Evolutionary conservation across 2,113 vertebrate genomes (phyloP).

Genomic region (Cheilinus undulatus): DNA sequence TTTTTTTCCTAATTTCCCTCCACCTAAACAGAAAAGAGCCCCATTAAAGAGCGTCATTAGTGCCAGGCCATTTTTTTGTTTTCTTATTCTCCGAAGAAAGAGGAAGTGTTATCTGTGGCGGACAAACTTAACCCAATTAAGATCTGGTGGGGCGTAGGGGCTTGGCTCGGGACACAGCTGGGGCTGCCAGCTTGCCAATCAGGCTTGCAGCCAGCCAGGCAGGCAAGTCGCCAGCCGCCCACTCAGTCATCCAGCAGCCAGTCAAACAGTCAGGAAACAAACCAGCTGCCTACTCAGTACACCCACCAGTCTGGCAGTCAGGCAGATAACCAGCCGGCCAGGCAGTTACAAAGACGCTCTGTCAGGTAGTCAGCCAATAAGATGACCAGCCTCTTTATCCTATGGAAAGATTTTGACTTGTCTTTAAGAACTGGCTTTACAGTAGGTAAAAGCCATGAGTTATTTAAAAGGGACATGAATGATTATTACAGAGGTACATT

Average conservation of each 20-base stretch:
- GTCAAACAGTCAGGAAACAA: conserved; percentile 45
- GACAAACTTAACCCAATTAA: conserved; percentile 90
- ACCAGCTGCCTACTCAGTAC: conserved; percentile 29
- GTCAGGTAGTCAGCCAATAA: conserved; percentile 39
- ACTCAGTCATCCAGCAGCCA: conserved; percentile 52
- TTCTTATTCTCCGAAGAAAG: conserved; percentile 84
- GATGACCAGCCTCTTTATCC: conserved; percentile 15
- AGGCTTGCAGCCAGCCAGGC: conserved; percentile 66
- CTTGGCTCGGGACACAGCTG: conserved; percentile 77
- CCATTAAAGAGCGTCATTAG: conserved; percentile 86
- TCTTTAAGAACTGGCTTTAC: not conserved
- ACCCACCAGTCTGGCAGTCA: conserved; percentile 26
- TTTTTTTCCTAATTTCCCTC: conserved; percentile 84
- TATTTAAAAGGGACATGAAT: too few species aligned
- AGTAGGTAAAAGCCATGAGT: too few species aligned
- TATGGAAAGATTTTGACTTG: conserved; percentile 3
- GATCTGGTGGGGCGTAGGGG: conserved; percentile 82
- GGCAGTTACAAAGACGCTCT: conserved; percentile 8
- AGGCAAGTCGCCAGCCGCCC: conserved; percentile 54
- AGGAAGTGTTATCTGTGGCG: conserved; percentile 87
- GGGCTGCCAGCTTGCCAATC: conserved; percentile 71
- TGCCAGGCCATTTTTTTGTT: conserved; percentile 77
- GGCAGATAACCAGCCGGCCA: conserved; percentile 21
- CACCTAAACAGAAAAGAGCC: conserved; percentile 85
- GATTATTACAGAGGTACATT: too few species aligned